Base-by-base conservation (phyloP, 64 coral and sea anemone genomes). In the Catalaphyllia jardinei region DNA sequence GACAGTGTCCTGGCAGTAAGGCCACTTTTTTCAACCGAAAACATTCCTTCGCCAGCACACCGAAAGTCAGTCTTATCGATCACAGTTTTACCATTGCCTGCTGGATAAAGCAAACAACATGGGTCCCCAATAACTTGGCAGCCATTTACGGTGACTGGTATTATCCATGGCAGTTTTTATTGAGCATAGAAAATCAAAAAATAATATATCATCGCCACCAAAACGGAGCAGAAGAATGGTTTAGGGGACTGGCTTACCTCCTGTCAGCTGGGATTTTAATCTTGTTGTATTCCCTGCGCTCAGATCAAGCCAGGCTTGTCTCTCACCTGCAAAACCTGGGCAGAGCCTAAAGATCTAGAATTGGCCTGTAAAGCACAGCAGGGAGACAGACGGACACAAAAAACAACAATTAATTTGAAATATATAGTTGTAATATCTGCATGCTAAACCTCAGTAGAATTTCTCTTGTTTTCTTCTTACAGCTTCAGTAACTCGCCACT, bases 71-170 rank as follows among this genome's bases (percentile, higher is more conserved):
- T 61, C 27, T 80, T 60, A 31, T 29, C 3, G 52, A 28, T 15
- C 51, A 52, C 0, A 80, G 78, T 29, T 80, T 80, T 61, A 60
- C 78, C 1, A 80, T 80, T 80, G 24, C 78, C 51, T 80, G 78
- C 22, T 80, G 78, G 78, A 62, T 80, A 30, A 80, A 80, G 18
- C 52, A 30, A 60, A 80, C 52, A 30, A 29, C 14, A 60, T 17
- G 27, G 3, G 51, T 80, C 4, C 3, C 7, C 10, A 0, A 60
- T 61, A 14, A 10, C 29, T 2, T 1, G 10, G 52, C 12, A 60
- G 25, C 24, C 13, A 80, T 80, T 31, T 80, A 80, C 4, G 49
- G 78, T 17, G 52, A 80, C 27, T 80, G 78, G 78, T 28, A 60
- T 29, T 0, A 17, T 60, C 52, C 78, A 80, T 25, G 24, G 54